Base-by-base conservation (phyloP, 2,113 vertebrate species). In the Thinocorus orbignyianus region DNA sequence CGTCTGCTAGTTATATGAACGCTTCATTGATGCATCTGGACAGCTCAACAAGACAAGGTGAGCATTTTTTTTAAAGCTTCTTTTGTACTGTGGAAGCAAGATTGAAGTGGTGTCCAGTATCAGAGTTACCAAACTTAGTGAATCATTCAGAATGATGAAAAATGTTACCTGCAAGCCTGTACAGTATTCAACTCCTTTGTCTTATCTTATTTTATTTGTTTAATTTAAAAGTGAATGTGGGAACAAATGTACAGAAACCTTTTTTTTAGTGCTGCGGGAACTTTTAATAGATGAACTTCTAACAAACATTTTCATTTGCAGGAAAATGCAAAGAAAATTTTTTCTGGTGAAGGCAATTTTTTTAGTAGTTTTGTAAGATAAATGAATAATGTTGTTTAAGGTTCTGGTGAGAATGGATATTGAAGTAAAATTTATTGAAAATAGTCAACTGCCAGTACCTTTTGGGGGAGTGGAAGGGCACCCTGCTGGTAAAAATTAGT, bases 211-310 rank as follows among this genome's bases (percentile, higher is more conserved):
- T 96, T 97, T 96, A 93, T 95, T 97, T 96, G 89, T 97, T 96
- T 98, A 79, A 97, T 95, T 98, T 98, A 96, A 95, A 80, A 94
- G 70, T 92, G 77, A 95, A 96, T 96, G 94, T 87, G 91, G 96
- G 95, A 98, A 97, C 96, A 98, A 97, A 95, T 98, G 98, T 98
- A 98, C 97, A 98, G 97, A 98, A 97, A 68, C 91, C 65, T 74
- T 96, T 97, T 97, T 97, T 97, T 96, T 93, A 97, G 97, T 88
- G 90, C 81, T 87, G 89, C 1, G 33, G 91, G 94, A 96, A 98
- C 91, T 98, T 98, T 98, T 98, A 97, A 97, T 97, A 98, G 97
- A 97, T 94, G 93, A 95, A 92, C 97, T 98, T 98, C 94, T 97
- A 97, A 97, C 94, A 95, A 91, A 94, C 23, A 22, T 93, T 98